Evolutionary conservation across 2,113 vertebrate genomes (phyloP).

Genomic region (Sinosuthora webbiana): DNA sequence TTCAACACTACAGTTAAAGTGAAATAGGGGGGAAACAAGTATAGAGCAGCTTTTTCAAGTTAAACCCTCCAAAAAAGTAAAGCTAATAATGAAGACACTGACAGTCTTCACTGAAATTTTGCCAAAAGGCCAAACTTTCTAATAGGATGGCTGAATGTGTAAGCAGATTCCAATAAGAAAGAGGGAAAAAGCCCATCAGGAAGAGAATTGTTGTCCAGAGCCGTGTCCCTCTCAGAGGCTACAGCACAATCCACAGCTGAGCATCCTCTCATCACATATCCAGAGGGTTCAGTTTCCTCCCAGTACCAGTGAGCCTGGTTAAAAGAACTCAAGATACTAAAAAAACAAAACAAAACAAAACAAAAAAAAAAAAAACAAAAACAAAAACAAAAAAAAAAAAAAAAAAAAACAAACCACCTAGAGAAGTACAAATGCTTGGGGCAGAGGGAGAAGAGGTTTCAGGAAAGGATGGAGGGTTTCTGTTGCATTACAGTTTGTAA

Average conservation of each 20-base stretch:
- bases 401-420: background rate
- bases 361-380: background rate
- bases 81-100: background rate
- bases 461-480: background rate
- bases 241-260: slow-evolving; percentile 29
- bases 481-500: background rate
- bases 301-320: background rate
- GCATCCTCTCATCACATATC: slow-evolving; percentile 30
- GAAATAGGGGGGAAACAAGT: background rate
- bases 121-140: background rate
- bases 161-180: background rate
- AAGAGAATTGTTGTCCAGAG: background rate
- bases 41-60: background rate
- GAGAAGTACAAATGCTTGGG: background rate
- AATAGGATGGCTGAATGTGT: background rate
- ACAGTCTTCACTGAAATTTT: background rate
- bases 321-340: slow-evolving; percentile 17
- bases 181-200: background rate
- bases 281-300: background rate
- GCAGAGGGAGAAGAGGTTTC: background rate
- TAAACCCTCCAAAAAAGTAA: background rate
- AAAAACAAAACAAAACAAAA: background rate
- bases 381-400: background rate
- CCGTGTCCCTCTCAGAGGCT: background rate
- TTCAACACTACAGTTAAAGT: background rate